Conservation (phyloP, 2,888 invertebrate species). For the Ditylenchus weischeri region DNA sequence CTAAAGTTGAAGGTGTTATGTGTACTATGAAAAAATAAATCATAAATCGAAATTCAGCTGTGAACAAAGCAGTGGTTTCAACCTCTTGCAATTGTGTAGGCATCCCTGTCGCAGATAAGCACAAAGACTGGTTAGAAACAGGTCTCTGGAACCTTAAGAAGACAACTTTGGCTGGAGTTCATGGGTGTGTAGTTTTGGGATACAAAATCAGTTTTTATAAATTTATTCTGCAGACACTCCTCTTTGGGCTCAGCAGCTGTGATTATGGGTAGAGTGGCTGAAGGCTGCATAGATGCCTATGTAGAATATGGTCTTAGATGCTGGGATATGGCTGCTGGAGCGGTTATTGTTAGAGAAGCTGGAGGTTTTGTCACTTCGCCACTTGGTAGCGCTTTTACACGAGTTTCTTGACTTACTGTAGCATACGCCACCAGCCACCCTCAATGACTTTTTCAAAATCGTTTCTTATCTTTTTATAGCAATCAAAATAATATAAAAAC, state of each 20-base stretch:
- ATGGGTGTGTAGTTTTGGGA: slow-evolving; percentile 39
- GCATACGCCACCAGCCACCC: neutral
- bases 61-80: slow-evolving; percentile 47
- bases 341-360: slow-evolving; percentile 84
- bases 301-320: slow-evolving; percentile 74
- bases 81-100: no score
- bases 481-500: neutral
- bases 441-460: neutral
- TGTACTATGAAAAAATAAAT: neutral
- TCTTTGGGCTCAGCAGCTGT: slow-evolving; percentile 86
- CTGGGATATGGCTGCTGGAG: slow-evolving; percentile 68
- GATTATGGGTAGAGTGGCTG: slow-evolving; percentile 87
- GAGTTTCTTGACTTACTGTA: neutral
- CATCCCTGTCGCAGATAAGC: no score
- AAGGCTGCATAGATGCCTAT: slow-evolving; percentile 71
- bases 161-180: slow-evolving; percentile 48
- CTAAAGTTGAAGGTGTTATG: slow-evolving; percentile 48
- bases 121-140: slow-evolving; percentile 31
- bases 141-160: slow-evolving; percentile 44
- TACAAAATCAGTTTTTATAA: neutral
- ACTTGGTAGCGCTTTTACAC: slow-evolving; percentile 63
- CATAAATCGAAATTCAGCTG: slow-evolving; percentile 34
- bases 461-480: no score
- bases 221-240: slow-evolving; percentile 68
- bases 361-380: slow-evolving; percentile 88